phyloP scores from a whole-genome alignment of 2,888 invertebrate species.

The Timema podura region DNA sequence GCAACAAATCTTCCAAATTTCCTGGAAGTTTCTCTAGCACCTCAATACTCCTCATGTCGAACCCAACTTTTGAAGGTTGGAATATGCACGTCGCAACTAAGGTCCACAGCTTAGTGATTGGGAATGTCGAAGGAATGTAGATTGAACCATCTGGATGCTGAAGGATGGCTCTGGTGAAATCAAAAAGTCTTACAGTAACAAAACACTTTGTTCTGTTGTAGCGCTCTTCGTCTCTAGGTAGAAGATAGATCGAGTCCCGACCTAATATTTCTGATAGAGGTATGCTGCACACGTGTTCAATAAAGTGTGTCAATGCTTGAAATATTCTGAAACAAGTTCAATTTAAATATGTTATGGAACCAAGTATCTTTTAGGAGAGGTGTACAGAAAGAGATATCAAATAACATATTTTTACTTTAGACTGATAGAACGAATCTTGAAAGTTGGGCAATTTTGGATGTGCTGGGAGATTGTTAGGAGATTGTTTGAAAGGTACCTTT shows the following conservation, averaged over 20 bases:
- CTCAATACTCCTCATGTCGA: conserved; percentile 22
- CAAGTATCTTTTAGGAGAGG: no score
- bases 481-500: no score
- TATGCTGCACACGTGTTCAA: conserved; percentile 11
- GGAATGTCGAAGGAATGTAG: no score
- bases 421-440: no score
- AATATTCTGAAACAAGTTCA: conserved; percentile 13
- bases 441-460: no score
- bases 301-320: conserved; percentile 13
- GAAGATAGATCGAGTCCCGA: background rate
- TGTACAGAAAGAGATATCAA: no score
- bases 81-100: conserved; percentile 20
- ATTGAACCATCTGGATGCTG: background rate
- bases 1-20: conserved; percentile 8
- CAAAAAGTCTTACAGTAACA: conserved; percentile 3
- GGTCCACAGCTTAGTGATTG: conserved; percentile 9
- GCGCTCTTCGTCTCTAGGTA: conserved; percentile 17
- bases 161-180: conserved; percentile 10
- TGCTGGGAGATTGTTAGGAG: no score
- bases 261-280: background rate
- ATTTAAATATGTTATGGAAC: background rate
- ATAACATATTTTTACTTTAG: no score
- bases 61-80: conserved; percentile 20
- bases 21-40: conserved; percentile 9
- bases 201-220: conserved; percentile 18